Base-by-base conservation (phyloP, 2,888 invertebrate species). In the Osmoderma eremita region DNA sequence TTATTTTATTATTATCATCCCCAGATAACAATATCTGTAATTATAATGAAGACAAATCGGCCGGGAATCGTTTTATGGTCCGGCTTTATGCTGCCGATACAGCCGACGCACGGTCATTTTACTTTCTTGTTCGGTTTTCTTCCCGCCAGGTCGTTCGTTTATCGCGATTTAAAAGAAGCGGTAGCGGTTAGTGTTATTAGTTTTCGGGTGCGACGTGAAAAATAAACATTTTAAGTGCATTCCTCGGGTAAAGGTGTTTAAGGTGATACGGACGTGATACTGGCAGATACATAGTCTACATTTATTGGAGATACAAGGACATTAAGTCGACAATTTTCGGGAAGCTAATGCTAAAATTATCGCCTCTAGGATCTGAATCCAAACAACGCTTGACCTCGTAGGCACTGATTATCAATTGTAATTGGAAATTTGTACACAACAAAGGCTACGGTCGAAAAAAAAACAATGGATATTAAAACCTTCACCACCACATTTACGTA, bases 31-130 rank as follows among this genome's bases (percentile, higher is more conserved):
- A 65, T 65, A 65, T 65, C 65, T 48, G 65, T 65, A 65, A 65
- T 65, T 65, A 56, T 65, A 65, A 65, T 65, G 65, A 65, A 65
- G 65, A 65, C 65, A 65, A 65, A 65, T 65, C 50, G 65, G 41
- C 42, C 17, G 15, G 24, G 53, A 63, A 51, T 53, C 42, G 53
- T 63, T 63, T 63, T 63, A 63, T 53, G 58, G 45, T 39, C 45
- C 24, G 39, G 42, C 15, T 58, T 58, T 58, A 58, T 17, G 42
- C 13, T 18, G 20, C 39, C n/a, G 24, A 22, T 24, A 24, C 24
- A 50, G 30, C 50, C 50, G 20, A 58, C 20, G 42, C 42, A 45
- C 58, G 58, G 45, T 58, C 42, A 58, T 58, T 58, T 58, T 24
- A 58, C 42, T 58, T 58, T 58, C 58, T 58, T 6, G 30, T 58